Evolutionary conservation across 2,797 vertebrate species (phyloP), one percentile per base, ranked within the genome.

Genomic region (Cryptoblepharus egeriae): DNA sequence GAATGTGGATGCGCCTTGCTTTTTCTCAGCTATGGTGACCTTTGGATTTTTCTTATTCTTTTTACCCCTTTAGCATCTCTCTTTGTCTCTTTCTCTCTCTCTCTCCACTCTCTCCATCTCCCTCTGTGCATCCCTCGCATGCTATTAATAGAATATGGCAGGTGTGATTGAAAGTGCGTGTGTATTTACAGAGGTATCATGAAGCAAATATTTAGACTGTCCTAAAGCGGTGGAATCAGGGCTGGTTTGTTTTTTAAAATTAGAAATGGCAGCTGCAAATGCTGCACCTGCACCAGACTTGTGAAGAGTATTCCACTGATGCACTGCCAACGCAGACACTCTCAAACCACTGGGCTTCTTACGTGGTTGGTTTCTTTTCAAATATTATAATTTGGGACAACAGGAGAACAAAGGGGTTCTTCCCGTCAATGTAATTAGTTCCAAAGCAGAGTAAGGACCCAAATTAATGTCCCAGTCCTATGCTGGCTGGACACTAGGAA

Each of bases 131-230:
- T 85, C 82, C 74, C 75, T 85, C 80, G 60, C 67, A 68, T 30
- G 26, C 52, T 85, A 69, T 83, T 92, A 74, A 81, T 90, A 64
- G 77, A 78, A 22, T 79, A 77, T 90, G 87, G 88, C 80, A 90
- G 61, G 67, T 87, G 81, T 71, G 88, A 80, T 74, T 16, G 63
- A 79, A 65, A 82, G 57, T 90, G 28, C 81, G 70, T 83, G 63
- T 81, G 3, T 85, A 45, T 92, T 89, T 91, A 69, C 49, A 83
- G 45, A 79, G 9, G 13, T 77, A 77, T 78, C 83, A n/a, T 0
- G 3, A 58, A 82, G 75, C 42, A 87, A 86, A 87, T 78, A 88
- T 37, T 87, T 81, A 72, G 86, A 60, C 9, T 77, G 20, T 26
- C 11, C 35, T n/a, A 83, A 69, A 70, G 69, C 61, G 85, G 26